Base-by-base conservation (phyloP, 1,140 invertebrate species). In the Spodoptera frugiperda region DNA sequence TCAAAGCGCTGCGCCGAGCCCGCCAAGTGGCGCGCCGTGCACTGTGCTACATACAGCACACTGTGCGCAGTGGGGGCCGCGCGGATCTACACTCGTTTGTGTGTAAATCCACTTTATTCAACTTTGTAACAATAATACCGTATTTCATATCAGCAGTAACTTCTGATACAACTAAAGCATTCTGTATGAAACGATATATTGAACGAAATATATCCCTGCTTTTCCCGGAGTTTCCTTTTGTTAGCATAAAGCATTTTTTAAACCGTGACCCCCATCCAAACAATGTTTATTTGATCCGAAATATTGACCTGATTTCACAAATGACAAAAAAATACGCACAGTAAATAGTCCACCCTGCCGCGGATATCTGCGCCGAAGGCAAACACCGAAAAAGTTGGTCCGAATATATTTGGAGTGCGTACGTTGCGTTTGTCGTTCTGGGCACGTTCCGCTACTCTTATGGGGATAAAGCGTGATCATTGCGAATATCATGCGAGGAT, bases 381-480 rank as follows among this genome's bases (percentile, higher is more conserved):
- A 73, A 73, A 73, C 55, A 73, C 44, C 39, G 61, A 75, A 75
- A 75, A 75, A 65, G 30, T 75, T 46, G n/a, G 30, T 44, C 30
- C 44, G 21, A 59, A 75, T 65, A 65, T 75, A 73, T 73, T 73
- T 33, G 48, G 49, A 54, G 65, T 75, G 57, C 59, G 59, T 61
- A 57, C 14, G 21, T 25, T 55, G 14, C 19, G 44, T 48, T 75
- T 75, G 72, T n/a, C 17, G 57, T 65, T 75, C 72, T 3, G 33
- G 30, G 59, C 72, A 75, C 72, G 72, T 73, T 73, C 33, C 48
- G 14, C n/a, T 25, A 5, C 48, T 75, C 72, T 75, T 75, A 65
- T 63, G 72, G 72, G 72, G 72, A 63, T 75, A 75, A 75, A 59
- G 59, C 72, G 72, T 75, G 72, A 65, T 75, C 72, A 63, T 75